Evolutionary conservation across 2,113 vertebrate species (phyloP), one percentile per base, ranked within the genome.

Genomic region (Ceyx cyanopectus): DNA sequence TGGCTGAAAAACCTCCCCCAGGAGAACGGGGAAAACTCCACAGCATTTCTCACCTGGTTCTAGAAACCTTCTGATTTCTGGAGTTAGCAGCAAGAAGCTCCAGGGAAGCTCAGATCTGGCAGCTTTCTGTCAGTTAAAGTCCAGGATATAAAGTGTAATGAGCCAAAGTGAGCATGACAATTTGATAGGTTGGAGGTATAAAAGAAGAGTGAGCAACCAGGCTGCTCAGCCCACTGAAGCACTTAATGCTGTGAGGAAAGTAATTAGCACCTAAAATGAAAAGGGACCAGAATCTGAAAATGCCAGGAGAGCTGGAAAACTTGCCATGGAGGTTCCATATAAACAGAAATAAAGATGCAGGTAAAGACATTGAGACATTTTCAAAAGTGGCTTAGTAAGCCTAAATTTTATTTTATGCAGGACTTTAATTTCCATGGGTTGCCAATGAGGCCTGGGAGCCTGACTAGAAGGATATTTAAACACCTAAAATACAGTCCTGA

Each of bases 221-320:
- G 56, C 80, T 93, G 88, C 88, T 74, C 65, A 69, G 54, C 40
- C 30, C 1, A 2, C 75, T 62, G 69, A 74, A 92, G 74, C 63
- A 24, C 61, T 81, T 45, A 37, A 37, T 34, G 51, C 14, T 9
- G 8, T 5, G 17, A 89, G 72, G 53, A 45, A 87, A 88, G 87
- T 50, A 77, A 85, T 82, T 89, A 77, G 66, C 85, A 82, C 77
- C 87, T 90, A 18, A 41, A 78, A 32, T 54, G 66, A 94, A 60
- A 79, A 68, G 34, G 40, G 19, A 62, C 9, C 54, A 58, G 40
- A 74, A 60, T 40, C 27, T 58, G 76, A 83, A 83, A 65, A n/a
- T 43, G 73, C n/a, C 8, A 10, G 80, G n/a, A 63, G 17, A 78
- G 34, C 40, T 11, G 27, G 61, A 40, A 37, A 90, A 57, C 17